Evolutionary conservation across 2,888 invertebrate genomes (phyloP).

Genomic region (Cephus sareptanus): DNA sequence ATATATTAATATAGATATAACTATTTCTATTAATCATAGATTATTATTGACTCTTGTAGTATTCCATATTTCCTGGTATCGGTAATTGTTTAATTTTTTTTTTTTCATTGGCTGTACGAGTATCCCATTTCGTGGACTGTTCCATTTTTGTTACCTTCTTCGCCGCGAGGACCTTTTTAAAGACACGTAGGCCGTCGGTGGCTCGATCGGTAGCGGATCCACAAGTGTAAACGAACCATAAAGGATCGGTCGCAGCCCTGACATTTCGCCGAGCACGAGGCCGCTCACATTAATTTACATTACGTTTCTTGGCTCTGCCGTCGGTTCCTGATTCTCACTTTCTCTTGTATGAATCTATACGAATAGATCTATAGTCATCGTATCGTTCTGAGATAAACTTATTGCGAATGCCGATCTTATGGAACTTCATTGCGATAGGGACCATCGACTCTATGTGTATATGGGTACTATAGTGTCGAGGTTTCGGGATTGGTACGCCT

Average conservation of each 20-base stretch:
- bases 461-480: not conserved
- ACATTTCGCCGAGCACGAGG: constrained; percentile 37
- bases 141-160: not conserved
- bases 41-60: not conserved
- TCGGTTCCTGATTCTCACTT: constrained; percentile 31
- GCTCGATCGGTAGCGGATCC: not conserved
- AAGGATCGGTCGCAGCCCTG: constrained; percentile 31
- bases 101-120: not conserved
- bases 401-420: not conserved
- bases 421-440: not conserved
- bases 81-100: not conserved
- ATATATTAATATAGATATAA: not conserved
- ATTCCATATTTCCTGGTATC: not conserved
- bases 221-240: constrained; percentile 13
- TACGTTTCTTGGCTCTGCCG: constrained; percentile 20
- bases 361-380: not conserved
- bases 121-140: not conserved
- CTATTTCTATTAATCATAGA: not conserved
- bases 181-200: not conserved
- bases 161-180: not conserved
- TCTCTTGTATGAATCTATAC: constrained; percentile 11
- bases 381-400: not conserved
- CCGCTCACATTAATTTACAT: constrained; percentile 32
- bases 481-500: not conserved
- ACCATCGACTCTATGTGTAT: not conserved